Evolutionary conservation across 2,113 vertebrate genomes (phyloP).

Genomic region (Bubalus kerabau): DNA sequence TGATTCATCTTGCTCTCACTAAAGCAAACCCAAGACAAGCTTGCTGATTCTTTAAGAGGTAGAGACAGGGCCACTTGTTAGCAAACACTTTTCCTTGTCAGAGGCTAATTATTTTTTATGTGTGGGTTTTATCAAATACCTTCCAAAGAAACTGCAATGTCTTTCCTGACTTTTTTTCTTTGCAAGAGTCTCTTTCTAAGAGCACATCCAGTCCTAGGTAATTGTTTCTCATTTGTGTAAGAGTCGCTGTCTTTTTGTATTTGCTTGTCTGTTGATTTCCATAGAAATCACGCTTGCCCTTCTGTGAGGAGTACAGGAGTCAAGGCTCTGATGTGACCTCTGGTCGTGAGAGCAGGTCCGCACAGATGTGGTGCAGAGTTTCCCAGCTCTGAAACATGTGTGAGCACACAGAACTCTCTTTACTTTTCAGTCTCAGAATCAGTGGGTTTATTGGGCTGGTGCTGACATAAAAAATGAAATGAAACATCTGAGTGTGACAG

Average conservation of each 20-base stretch:
- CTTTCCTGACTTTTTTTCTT: neutral
- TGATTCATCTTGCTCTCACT: neutral
- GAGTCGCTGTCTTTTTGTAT: neutral
- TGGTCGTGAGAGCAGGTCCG: neutral
- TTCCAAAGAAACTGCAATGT: neutral
- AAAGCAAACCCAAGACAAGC: neutral
- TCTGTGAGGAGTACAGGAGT: neutral
- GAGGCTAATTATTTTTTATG: conserved; percentile 8
- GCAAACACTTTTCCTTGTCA: conserved; percentile 10
- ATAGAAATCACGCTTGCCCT: neutral
- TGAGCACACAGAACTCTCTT: neutral
- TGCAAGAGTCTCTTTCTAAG: neutral
- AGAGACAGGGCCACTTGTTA: neutral
- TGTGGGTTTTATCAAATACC: neutral
- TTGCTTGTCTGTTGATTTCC: neutral
- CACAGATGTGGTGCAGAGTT: neutral
- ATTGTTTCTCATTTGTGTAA: neutral
- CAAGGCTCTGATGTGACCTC: neutral
- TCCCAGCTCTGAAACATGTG: neutral
- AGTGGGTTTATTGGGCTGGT: conserved; percentile 10
- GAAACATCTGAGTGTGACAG: conserved; percentile 65
- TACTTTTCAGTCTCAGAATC: neutral
- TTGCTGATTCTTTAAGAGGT: neutral
- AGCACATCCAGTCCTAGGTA: neutral
- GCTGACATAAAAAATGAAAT: conserved; percentile 58